These are phyloP conservation scores for Ctenodactylus gundi DNA, from an alignment of 2,113 vertebrate species.

Conservation along the genomic window DNA sequence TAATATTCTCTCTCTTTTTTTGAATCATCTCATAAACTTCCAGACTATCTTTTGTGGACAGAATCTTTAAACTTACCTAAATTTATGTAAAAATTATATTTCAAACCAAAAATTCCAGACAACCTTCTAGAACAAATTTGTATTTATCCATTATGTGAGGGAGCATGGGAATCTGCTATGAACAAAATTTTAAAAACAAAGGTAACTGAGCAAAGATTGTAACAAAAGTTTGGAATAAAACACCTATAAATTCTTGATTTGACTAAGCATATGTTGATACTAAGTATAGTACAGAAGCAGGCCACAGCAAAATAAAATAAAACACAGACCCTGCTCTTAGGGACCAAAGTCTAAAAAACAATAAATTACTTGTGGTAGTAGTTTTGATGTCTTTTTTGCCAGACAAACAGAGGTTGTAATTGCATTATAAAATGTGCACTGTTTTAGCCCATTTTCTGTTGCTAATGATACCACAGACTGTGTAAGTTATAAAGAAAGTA, in stretches of 20 bases:
- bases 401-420: not conserved
- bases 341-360: not conserved
- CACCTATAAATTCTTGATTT: not conserved
- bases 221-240: not conserved
- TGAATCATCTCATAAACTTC: not conserved
- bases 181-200: not conserved
- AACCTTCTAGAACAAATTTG: constrained; percentile 19
- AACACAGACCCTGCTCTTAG: not conserved
- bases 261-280: not conserved
- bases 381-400: not conserved
- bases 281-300: not conserved
- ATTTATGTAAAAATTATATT: not conserved
- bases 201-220: not conserved
- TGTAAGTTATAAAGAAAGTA: not conserved
- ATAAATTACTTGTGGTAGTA: not conserved
- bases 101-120: not conserved
- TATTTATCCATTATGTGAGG: not conserved
- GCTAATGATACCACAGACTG: not conserved
- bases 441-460: not conserved
- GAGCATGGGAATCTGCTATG: not conserved
- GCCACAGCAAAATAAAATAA: not conserved
- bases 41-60: not conserved
- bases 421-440: not conserved
- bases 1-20: not conserved
- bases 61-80: constrained; percentile 11